Evolutionary conservation across 2,113 vertebrate species (phyloP).

Genomic region (Agelaius tricolor): DNA sequence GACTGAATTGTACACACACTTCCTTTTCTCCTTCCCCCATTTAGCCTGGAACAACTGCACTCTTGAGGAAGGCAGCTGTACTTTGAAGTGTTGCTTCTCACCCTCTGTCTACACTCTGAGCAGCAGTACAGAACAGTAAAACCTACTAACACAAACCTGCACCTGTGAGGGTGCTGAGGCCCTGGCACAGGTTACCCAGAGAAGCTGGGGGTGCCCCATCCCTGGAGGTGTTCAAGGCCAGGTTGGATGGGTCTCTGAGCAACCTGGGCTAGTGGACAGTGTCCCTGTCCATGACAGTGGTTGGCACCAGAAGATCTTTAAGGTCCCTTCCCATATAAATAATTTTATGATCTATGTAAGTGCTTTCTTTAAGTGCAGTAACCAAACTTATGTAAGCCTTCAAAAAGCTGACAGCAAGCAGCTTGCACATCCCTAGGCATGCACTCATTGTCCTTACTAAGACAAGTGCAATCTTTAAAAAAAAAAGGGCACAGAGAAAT

Average conservation of each 20-base stretch:
- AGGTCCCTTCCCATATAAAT: background rate
- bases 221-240: background rate
- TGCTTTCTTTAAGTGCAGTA: background rate
- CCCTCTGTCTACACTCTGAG: background rate
- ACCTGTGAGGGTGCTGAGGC: background rate
- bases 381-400: background rate
- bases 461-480: background rate
- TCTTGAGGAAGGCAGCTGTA: background rate
- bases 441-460: background rate
- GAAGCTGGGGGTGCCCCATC: background rate
- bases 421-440: background rate
- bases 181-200: background rate
- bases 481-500: background rate
- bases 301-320: background rate
- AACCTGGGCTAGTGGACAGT: background rate
- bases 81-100: background rate
- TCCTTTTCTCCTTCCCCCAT: background rate
- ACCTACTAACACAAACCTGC: background rate
- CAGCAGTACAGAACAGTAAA: background rate
- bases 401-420: background rate
- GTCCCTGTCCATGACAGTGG: background rate
- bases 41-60: background rate
- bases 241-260: background rate
- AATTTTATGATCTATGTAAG: background rate
- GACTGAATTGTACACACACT: background rate